These are phyloP conservation scores for Oscarella lobularis DNA, from an alignment of 37 sponge, comb jelly and placozoan species.

Conservation along the genomic window DNA sequence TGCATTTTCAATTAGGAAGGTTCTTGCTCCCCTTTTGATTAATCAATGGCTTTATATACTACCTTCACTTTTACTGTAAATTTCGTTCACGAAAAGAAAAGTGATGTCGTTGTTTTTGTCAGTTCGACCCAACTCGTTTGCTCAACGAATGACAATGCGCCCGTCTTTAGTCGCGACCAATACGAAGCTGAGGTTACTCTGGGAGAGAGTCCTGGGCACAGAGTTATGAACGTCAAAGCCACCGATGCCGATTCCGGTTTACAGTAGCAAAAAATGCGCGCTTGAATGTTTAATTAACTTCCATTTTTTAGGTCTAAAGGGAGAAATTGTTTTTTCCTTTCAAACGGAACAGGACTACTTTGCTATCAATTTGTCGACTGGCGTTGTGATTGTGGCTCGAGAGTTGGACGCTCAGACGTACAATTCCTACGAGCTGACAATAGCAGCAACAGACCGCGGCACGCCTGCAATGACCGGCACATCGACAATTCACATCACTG, in stretches of 20 bases:
- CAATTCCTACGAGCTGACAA: not conserved
- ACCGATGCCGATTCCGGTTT: conserved; percentile 1
- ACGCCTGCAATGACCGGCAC: not conserved
- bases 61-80: not conserved
- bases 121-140: not conserved
- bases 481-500: not conserved
- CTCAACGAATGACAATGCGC: not conserved
- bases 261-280: too few species aligned
- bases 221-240: not conserved
- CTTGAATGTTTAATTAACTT: too few species aligned
- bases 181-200: not conserved
- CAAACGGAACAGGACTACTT: not conserved
- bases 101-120: not conserved
- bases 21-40: too few species aligned
- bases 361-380: not conserved
- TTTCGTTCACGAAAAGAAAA: not conserved
- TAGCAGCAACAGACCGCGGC: not conserved
- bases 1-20: too few species aligned
- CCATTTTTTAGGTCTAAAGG: not conserved
- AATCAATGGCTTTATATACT: too few species aligned
- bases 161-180: not conserved
- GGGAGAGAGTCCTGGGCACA: not conserved
- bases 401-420: not conserved
- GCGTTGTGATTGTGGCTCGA: not conserved
- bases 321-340: not conserved